Base-by-base conservation (phyloP, 2,797 vertebrate genomes). In the Tragelaphus eurycerus region DNA sequence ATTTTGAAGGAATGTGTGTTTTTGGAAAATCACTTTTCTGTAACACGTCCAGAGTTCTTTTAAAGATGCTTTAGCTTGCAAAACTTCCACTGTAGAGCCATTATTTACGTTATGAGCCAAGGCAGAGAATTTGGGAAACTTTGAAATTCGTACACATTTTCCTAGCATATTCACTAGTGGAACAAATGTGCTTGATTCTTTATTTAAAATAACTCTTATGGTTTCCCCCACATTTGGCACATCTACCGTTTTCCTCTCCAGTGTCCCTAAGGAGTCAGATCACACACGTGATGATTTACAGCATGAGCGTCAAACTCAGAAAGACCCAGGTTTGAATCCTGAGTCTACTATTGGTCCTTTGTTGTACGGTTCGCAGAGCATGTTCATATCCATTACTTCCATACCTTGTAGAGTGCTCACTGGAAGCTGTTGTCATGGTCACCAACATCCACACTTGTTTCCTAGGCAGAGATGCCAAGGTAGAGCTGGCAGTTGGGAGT, bases 1-100 rank as follows among this genome's bases (percentile, higher is more conserved):
- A 93, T 60, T 95, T 84, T 90, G 96, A 97, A 95, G 74, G 83
- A 84, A 96, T 62, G 38, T 43, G 31, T 90, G 93, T 97, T 97
- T 97, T 96, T 91, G 83, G 96, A 95, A 97, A 97, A 59, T 84
- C 34, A 2, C 29, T 94, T 86, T 84, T 93, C 78, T 95, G 54
- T 74, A 87, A 81, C 64, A 93, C 13, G 87, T 27, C 76, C 82
- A 93, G 86, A 38, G 50, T 92, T 93, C 95, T 95, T 96, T 85
- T 46, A 86, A 96, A 95, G 84, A 89, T 81, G 64, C 12, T 90
- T 95, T 46, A 52, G 50, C 9, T 90, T 88, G 67, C 34, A 55
- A 62, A 93, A 79, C 86, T 89, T 86, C 85, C 46, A 81, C 38
- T 13, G 15, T 71, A 67, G 83, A 84, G 78, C 74, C 62, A n/a